Conservation (phyloP, 2,888 invertebrate species). For the Lucinisca nassula region DNA sequence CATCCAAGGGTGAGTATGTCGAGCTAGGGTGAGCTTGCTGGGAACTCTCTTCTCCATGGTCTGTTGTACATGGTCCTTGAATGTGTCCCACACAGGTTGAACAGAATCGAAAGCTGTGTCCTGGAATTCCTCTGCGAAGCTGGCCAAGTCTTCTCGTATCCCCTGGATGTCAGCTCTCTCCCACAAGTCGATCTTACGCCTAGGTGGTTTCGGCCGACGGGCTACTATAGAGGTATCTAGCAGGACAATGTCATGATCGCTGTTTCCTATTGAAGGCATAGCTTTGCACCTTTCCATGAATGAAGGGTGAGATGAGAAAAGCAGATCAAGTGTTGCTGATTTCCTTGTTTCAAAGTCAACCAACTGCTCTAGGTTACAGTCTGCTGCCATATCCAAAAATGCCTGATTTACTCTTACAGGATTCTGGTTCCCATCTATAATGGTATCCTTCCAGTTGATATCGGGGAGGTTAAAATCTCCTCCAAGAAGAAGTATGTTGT, state of each 20-base stretch:
- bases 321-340: too few species aligned
- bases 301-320: not conserved
- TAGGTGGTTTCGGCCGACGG: not conserved
- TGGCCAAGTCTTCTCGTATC: not conserved
- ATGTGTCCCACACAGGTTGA: constrained; percentile 13
- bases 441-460: not conserved
- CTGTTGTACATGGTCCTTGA: not conserved
- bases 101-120: not conserved
- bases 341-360: too few species aligned
- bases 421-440: not conserved
- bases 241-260: not conserved
- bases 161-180: constrained; percentile 3
- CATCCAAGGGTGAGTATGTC: constrained; percentile 31
- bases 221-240: not conserved
- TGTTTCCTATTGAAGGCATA: not conserved
- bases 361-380: constrained; percentile 9
- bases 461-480: constrained; percentile 8
- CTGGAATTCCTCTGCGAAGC: not conserved
- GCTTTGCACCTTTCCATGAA: not conserved
- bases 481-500: not conserved
- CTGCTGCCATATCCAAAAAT: not conserved
- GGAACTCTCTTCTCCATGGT: constrained; percentile 23
- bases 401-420: not conserved
- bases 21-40: constrained; percentile 11
- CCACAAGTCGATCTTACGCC: not conserved